Base-by-base conservation (phyloP, 2,113 vertebrate species). In the Cynoglossus semilaevis region DNA sequence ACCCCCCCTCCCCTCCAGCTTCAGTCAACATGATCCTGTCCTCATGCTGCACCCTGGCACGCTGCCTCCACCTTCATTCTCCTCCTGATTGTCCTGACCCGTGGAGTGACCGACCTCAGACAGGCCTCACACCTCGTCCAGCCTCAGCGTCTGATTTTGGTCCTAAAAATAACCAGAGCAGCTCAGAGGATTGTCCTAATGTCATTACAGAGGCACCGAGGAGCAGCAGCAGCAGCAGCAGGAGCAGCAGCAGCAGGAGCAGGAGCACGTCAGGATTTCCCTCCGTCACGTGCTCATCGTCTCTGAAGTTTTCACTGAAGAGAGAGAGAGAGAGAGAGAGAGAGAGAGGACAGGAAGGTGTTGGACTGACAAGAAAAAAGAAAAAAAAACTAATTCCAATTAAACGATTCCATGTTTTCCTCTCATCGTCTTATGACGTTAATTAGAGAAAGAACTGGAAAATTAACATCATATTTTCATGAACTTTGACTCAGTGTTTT, bases 181-280 rank as follows among this genome's bases (percentile, higher is more conserved):
- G 51, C 77, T 83, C 71, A 83, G 69, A 72, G 87, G 87, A 89
- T 89, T 90, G 79, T 63, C 51, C 50, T 89, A 90, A 89, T 80
- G 69, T 72, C 72, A 84, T 87, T 88, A 87, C 58, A 69, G 66
- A 77, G 52, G 56, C 61, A 80, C 80, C 83, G 84, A 88, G 75
- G n/a, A n/a, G n/a, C n/a, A n/a, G n/a, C n/a, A n/a, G 71, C 63
- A 76, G 75, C 77, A 75, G 63, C 16, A 67, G 58, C 58, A 29
- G 22, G 22, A 29, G 22, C 22, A 29, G 22, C 3, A 29, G 22
- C 6, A 29, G 41, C 44, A 45, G 12, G 64, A 52, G 42, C 15
- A 0, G 51, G 53, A 29, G 64, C 67, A 37, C 48, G 48, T 49
- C 8, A 58, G 18, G 22, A 57, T 29, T 29, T 29, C 22, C 2